Percentiles rank a stretch among this genome's conserved stretches.
Conservation (phyloP, 2,113 vertebrate species). For the Taxidea taxus region DNA sequence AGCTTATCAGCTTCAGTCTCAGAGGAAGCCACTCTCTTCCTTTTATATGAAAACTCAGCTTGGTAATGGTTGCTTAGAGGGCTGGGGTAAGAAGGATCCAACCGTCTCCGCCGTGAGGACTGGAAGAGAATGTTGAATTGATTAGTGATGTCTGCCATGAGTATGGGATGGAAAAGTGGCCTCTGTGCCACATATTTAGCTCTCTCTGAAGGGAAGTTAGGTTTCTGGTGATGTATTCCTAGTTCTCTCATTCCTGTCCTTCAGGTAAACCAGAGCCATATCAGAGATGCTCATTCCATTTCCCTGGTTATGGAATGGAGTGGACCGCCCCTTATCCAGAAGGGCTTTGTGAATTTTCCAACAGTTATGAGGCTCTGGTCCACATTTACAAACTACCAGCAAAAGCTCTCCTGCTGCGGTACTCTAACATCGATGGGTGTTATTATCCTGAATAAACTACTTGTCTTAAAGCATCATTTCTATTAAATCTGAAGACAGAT, state of each 20-base stretch:
- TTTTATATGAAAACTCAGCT: not conserved
- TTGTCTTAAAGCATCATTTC: conserved; percentile 63
- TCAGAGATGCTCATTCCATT: not conserved
- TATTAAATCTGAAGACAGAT: conserved; percentile 72
- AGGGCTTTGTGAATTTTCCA: not conserved
- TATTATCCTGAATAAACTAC: conserved; percentile 26
- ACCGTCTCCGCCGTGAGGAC: not conserved
- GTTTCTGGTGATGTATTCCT: not conserved
- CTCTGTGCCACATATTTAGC: not conserved
- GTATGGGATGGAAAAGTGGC: not conserved
- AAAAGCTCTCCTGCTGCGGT: not conserved
- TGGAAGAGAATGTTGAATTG: not conserved
- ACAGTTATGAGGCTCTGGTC: not conserved
- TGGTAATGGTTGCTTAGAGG: not conserved
- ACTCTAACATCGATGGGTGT: conserved; percentile 26
- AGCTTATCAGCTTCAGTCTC: not conserved
- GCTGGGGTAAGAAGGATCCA: not conserved
- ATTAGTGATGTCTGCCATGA: not conserved
- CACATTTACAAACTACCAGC: not conserved
- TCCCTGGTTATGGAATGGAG: not conserved
- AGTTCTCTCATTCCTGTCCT: not conserved
- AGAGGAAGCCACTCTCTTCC: not conserved
- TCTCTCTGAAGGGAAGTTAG: not conserved
- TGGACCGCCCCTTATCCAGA: not conserved
- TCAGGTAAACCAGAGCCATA: not conserved